These are phyloP conservation scores for Cariama cristata DNA, from an alignment of 2,113 vertebrate genomes.

Conservation along the genomic window DNA sequence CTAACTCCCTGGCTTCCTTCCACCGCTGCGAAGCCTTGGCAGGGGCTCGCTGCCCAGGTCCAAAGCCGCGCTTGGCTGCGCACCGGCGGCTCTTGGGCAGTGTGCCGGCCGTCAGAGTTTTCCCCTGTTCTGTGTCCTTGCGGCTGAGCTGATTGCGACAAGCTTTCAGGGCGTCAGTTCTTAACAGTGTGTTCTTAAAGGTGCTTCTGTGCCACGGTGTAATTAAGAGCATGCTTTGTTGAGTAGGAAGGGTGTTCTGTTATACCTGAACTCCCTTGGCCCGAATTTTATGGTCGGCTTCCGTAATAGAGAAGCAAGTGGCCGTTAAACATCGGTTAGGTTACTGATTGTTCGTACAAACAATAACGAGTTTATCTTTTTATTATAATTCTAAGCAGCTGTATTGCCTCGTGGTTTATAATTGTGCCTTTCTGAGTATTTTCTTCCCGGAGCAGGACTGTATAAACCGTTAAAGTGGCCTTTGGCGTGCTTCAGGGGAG, in stretches of 20 bases:
- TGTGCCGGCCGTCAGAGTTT: neutral
- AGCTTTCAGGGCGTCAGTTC: neutral
- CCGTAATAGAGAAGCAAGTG: neutral
- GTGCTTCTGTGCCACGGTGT: neutral
- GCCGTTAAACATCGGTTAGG: neutral
- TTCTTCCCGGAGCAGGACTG: neutral
- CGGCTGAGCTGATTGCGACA: neutral
- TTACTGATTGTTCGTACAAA: neutral
- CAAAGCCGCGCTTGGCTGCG: neutral
- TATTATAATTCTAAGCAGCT: neutral
- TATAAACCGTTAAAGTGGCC: neutral
- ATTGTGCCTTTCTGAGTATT: neutral
- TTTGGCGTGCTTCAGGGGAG: neutral
- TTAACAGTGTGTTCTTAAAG: neutral
- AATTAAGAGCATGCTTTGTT: neutral
- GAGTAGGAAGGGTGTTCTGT: neutral
- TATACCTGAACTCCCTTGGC: neutral
- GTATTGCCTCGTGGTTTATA: neutral
- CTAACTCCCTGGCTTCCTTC: neutral
- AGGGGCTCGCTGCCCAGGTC: neutral
- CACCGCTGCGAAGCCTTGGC: neutral
- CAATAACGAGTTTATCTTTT: neutral
- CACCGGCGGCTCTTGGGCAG: fast-evolving
- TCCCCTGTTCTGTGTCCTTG: neutral
- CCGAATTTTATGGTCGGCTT: neutral